phyloP scores from a whole-genome alignment of 2,797 vertebrate genomes.

The Pristis pectinata region DNA sequence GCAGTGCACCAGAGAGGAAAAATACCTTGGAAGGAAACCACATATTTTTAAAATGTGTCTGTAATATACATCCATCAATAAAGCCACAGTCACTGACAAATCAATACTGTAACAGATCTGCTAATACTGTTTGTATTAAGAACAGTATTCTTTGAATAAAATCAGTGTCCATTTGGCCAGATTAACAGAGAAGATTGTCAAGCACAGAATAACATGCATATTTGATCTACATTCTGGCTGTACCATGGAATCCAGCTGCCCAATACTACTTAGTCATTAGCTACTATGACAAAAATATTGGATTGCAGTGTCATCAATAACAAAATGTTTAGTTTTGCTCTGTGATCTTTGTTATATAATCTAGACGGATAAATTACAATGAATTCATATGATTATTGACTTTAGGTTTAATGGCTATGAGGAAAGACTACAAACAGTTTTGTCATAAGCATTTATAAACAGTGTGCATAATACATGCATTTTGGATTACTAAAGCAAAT shows the following conservation, averaged over 20 bases:
- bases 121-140: background rate
- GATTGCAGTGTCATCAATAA: conserved; percentile 18
- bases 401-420: background rate
- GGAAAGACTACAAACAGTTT: background rate
- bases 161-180: background rate
- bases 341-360: background rate
- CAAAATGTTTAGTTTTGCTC: background rate
- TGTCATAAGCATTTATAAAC: conserved; percentile 1
- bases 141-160: conserved; percentile 2
- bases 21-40: background rate
- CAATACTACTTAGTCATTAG: background rate
- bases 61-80: background rate
- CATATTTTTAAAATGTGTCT: background rate
- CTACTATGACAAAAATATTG: background rate
- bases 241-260: background rate
- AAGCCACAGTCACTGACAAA: conserved; percentile 12
- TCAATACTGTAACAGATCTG: conserved; percentile 18
- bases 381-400: background rate
- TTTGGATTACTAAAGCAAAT: conserved; percentile 19
- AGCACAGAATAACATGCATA: background rate
- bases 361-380: background rate
- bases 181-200: background rate
- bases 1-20: background rate
- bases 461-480: background rate
- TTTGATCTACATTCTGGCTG: background rate